Percentiles rank a stretch among this genome's conserved stretches.
These are phyloP conservation scores for Elaphurus davidianus DNA, from an alignment of 2,113 vertebrate genomes.

Conservation along the genomic window DNA sequence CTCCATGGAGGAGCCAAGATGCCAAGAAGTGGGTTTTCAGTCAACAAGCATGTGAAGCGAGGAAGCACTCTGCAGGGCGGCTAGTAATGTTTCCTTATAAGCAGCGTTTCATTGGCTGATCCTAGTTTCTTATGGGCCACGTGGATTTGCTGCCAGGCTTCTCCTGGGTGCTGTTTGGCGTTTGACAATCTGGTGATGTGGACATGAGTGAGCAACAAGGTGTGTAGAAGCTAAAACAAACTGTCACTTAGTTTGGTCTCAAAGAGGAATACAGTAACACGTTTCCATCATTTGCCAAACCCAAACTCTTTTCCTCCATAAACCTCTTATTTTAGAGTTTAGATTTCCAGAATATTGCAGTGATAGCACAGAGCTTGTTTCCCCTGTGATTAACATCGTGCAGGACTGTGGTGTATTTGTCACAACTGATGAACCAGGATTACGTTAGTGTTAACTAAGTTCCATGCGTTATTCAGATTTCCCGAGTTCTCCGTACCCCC, in stretches of 20 bases:
- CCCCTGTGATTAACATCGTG: background rate
- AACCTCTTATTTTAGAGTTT: background rate
- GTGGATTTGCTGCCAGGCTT: background rate
- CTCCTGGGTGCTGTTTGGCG: background rate
- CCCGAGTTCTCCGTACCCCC: too few relatives aligned
- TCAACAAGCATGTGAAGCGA: rapidly evolving
- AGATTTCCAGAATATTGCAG: background rate
- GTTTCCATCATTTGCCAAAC: background rate
- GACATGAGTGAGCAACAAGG: background rate
- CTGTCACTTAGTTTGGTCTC: background rate
- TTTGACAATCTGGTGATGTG: background rate
- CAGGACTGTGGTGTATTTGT: background rate
- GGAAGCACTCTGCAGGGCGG: background rate
- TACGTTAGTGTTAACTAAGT: background rate
- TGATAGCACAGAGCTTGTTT: background rate
- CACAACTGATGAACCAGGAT: background rate
- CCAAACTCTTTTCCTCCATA: background rate
- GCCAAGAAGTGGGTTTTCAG: background rate
- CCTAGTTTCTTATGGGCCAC: background rate
- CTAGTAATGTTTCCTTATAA: background rate
- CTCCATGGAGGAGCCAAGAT: background rate
- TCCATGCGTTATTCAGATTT: background rate
- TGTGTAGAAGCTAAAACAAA: background rate
- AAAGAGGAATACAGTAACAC: background rate
- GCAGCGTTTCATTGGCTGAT: background rate